Evolutionary conservation across 2,888 invertebrate species (phyloP).

Genomic region (Erpobdella octoculata): DNA sequence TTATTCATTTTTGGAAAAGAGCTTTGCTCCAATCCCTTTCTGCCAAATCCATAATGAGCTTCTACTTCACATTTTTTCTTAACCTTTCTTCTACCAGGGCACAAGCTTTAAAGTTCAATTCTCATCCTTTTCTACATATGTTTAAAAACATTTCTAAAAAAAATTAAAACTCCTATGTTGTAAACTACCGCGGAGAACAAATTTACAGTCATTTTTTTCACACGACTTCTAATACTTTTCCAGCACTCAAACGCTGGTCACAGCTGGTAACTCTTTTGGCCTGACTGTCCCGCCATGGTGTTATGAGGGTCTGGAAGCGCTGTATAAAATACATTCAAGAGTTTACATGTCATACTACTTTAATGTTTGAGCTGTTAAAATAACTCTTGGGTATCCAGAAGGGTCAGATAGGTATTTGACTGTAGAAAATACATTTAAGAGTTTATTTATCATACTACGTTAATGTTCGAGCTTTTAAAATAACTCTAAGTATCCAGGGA

Average conservation of each 20-base stretch:
- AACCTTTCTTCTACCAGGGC: too few species aligned
- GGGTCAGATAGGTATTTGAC: constrained; percentile 2
- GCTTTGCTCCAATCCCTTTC: too few species aligned
- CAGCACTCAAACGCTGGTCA: background rate
- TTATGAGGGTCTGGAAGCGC: constrained; percentile 34
- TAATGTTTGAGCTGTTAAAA: background rate
- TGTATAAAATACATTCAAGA: background rate
- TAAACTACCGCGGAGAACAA: background rate
- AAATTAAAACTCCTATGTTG: background rate
- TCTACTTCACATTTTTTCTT: too few species aligned
- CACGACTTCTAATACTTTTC: background rate
- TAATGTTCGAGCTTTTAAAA: background rate
- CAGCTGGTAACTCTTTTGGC: background rate
- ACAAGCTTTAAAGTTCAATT: background rate
- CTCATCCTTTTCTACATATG: background rate
- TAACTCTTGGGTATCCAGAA: constrained; percentile 20
- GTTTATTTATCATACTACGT: background rate
- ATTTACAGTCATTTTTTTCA: background rate
- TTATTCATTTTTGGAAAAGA: too few species aligned
- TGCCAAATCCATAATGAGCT: too few species aligned
- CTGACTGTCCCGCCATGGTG: constrained; percentile 35
- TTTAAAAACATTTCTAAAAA: background rate
- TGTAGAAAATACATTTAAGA: background rate
- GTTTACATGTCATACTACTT: background rate
- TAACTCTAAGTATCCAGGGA: background rate